These are phyloP conservation scores for Aplocera efformata DNA, from an alignment of 2,888 invertebrate species.

Conservation along the genomic window DNA sequence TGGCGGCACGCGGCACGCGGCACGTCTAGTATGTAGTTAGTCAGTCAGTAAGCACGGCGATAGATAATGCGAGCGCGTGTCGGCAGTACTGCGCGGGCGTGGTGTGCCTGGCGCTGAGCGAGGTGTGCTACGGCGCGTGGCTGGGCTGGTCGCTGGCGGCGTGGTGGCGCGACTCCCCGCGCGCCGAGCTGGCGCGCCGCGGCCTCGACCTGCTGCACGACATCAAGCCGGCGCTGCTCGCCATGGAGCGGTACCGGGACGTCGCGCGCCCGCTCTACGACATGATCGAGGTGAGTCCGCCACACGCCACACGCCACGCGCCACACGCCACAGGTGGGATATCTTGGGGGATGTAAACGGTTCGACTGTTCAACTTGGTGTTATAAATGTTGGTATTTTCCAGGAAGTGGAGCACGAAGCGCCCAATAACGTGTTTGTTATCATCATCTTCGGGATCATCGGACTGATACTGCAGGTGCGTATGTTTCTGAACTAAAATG, in stretches of 20 bases:
- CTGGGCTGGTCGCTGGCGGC: conserved; percentile 65
- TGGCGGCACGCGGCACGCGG: no score
- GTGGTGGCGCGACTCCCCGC: conserved; percentile 69
- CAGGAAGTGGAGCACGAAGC: conserved; percentile 74
- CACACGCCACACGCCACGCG: neutral
- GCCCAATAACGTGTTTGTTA: conserved; percentile 68
- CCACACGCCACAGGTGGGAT: no score
- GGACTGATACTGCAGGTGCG: conserved; percentile 61
- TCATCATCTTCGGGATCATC: conserved; percentile 56
- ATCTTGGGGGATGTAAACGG: no score
- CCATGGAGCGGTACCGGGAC: conserved; percentile 64
- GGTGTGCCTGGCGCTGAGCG: conserved; percentile 59
- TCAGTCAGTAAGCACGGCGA: no score
- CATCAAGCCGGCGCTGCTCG: conserved; percentile 70
- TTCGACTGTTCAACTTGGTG: no score
- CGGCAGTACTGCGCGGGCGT: conserved; percentile 66
- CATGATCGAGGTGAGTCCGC: conserved; percentile 59
- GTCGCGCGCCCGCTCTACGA: conserved; percentile 62
- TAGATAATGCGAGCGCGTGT: no score
- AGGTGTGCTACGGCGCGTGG: conserved; percentile 72
- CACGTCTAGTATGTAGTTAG: no score
- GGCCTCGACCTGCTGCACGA: conserved; percentile 70
- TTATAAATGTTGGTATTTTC: conserved; percentile 18
- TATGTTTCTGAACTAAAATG: no score
- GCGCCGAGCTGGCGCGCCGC: conserved; percentile 69